These are phyloP conservation scores for Ochotona curzoniae DNA, from an alignment of 2,113 vertebrate species.

Conservation along the genomic window DNA sequence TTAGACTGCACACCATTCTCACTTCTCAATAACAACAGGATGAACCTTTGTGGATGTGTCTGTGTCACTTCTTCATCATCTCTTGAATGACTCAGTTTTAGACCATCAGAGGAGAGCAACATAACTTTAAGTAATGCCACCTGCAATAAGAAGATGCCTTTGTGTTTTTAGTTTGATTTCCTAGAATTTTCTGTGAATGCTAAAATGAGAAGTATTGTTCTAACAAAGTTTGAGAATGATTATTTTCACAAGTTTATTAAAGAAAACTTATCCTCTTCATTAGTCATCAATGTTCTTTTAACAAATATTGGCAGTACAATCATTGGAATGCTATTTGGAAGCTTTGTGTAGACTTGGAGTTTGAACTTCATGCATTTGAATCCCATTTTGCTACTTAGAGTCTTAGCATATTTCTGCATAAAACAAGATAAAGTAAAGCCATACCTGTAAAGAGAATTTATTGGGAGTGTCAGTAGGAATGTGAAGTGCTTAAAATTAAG, in stretches of 20 bases:
- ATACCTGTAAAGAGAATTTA: not conserved
- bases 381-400: not conserved
- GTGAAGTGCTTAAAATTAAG: not conserved
- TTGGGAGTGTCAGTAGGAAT: not conserved
- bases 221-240: constrained; percentile 2
- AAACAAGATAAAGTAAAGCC: not conserved
- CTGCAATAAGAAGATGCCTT: not conserved
- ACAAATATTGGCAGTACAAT: not conserved
- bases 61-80: not conserved
- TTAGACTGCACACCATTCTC: not conserved
- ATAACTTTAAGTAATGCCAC: not conserved
- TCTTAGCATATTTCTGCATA: not conserved
- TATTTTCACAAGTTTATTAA: not conserved
- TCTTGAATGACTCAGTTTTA: no score
- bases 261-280: not conserved
- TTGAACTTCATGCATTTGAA: not conserved
- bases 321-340: not conserved
- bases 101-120: no score
- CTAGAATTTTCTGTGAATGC: not conserved
- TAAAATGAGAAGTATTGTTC: not conserved
- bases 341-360: not conserved
- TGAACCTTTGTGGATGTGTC: not conserved
- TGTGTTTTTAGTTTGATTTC: not conserved
- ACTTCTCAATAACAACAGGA: not conserved
- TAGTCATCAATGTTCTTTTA: not conserved